Evolutionary conservation across 2,113 vertebrate species (phyloP).

Genomic region (Scophthalmus maximus): DNA sequence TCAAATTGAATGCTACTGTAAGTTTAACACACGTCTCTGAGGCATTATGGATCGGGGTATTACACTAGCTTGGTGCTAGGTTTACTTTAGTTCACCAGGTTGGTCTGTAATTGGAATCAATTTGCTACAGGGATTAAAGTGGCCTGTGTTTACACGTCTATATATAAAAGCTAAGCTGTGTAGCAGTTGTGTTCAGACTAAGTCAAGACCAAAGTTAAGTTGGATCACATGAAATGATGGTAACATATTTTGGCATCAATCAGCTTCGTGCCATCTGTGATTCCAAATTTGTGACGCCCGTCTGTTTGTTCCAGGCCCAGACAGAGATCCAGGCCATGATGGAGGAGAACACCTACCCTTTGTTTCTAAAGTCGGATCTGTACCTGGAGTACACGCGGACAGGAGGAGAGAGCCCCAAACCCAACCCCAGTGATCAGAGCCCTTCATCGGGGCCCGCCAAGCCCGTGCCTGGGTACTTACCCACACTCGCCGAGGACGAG

Average conservation of each 20-base stretch:
- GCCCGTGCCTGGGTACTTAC: conserved; percentile 88
- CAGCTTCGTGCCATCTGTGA: neutral
- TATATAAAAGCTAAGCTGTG: neutral
- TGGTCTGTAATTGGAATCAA: too few relatives aligned
- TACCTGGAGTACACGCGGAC: conserved; percentile 94
- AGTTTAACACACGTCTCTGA: too few relatives aligned
- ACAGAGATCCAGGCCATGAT: conserved; percentile 94
- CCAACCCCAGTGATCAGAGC: conserved; percentile 89
- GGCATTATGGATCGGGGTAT: too few relatives aligned
- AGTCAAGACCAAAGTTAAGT: neutral
- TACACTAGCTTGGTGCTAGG: too few relatives aligned
- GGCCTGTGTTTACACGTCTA: neutral
- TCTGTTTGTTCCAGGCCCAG: conserved; percentile 86
- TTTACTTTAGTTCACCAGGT: too few relatives aligned
- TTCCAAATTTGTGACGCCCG: conserved; percentile 4
- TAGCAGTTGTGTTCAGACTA: neutral
- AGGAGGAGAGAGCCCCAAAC: conserved; percentile 94
- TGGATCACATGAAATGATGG: neutral
- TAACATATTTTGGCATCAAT: neutral
- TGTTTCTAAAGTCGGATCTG: conserved; percentile 96
- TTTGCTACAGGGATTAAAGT: neutral
- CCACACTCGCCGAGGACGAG: conserved; percentile 92
- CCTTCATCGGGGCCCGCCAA: conserved; percentile 90
- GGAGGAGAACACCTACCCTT: conserved; percentile 96
- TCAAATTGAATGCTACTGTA: too few relatives aligned